These are phyloP conservation scores for Gymnopithys bicolor DNA, from an alignment of 2,797 vertebrate species.

Conservation along the genomic window DNA sequence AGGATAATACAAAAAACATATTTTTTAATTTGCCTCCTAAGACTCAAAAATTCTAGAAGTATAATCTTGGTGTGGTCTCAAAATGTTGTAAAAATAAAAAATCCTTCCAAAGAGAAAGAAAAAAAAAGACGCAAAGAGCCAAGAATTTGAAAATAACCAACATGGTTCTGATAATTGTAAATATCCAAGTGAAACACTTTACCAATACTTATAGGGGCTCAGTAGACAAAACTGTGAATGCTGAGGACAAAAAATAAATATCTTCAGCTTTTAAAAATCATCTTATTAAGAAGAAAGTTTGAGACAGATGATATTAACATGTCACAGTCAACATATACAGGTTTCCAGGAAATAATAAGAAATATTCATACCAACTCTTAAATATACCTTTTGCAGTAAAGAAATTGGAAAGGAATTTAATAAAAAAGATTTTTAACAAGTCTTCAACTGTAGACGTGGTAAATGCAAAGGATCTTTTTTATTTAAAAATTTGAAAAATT, in stretches of 20 bases:
- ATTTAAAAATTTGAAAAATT: background rate
- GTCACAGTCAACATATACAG: background rate
- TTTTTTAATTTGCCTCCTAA: background rate
- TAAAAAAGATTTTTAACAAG: background rate
- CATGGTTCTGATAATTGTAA: background rate
- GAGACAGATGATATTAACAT: background rate
- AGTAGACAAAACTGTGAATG: background rate
- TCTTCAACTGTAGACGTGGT: background rate
- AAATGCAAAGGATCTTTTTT: background rate
- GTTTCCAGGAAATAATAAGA: background rate
- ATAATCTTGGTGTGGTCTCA: background rate
- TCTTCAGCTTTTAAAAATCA: background rate
- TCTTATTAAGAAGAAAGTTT: background rate
- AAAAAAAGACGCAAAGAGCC: background rate
- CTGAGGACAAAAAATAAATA: background rate
- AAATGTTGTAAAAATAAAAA: background rate
- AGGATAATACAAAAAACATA: background rate
- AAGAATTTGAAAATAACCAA: background rate
- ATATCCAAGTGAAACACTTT: background rate
- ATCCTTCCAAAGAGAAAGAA: background rate
- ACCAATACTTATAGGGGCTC: background rate
- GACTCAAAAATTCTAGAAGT: background rate
- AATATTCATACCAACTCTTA: background rate
- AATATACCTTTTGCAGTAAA: background rate
- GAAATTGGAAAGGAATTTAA: background rate